phyloP scores from a whole-genome alignment of 2,113 vertebrate species.

The Glaucomys volans region DNA sequence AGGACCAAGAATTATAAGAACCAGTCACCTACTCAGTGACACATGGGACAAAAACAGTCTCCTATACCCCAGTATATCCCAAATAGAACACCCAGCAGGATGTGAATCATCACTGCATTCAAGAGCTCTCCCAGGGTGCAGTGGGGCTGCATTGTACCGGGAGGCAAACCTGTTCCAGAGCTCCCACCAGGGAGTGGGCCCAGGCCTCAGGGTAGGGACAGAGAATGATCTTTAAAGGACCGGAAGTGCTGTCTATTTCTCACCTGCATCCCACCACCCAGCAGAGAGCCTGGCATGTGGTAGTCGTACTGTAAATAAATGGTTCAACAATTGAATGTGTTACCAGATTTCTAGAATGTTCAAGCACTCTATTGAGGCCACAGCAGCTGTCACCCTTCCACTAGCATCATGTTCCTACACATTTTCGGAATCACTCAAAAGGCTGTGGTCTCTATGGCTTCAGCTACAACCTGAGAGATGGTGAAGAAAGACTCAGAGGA shows the following conservation, averaged over 20 bases:
- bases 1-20: not conserved
- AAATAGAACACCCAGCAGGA: not conserved
- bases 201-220: not conserved
- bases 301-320: not conserved
- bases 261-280: not conserved
- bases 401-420: accelerated
- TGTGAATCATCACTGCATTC: not conserved
- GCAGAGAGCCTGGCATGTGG: not conserved
- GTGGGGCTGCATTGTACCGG: not conserved
- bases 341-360: not conserved
- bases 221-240: not conserved
- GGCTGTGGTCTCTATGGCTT: not conserved
- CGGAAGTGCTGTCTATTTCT: not conserved
- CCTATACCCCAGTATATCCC: not conserved
- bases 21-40: not conserved
- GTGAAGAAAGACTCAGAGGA: not conserved
- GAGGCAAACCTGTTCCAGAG: not conserved
- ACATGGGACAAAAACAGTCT: not conserved
- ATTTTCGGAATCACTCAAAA: not conserved
- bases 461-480: not conserved
- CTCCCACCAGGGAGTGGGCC: too few relatives aligned
- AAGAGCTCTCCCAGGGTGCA: not conserved
- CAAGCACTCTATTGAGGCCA: not conserved
- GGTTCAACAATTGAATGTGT: not conserved
- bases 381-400: not conserved